Evolutionary conservation across 2,888 invertebrate species (phyloP), one percentile per base, ranked within the genome.

Genomic region (Pristionchus exspectatus): DNA sequence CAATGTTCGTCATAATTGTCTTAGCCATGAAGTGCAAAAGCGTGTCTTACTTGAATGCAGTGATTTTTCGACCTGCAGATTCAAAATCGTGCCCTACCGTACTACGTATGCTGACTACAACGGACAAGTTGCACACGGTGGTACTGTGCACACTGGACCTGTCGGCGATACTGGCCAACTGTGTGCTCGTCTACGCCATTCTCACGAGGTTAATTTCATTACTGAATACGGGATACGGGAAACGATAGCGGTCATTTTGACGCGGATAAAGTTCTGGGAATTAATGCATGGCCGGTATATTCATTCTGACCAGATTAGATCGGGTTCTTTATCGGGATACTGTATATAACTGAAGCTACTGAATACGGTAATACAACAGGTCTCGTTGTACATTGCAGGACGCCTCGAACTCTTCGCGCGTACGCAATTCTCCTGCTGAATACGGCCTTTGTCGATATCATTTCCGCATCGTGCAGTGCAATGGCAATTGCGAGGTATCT

Each of bases 111-210:
- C 69, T 72, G 30, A 72, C 69, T 7, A 72, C 33, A 4, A 72
- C 30, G 14, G 69, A 72, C 33, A 30, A 27, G 16, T 16, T 72
- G 30, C 69, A 72, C 27, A 72, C 69, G 30, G 4, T 72, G 14
- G 69, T 72, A 5, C 30, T 72, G 33, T 72, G 69, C 30, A 72
- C 69, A 72, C 69, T 72, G 33, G 69, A 72, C 27, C 69, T 72
- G 0, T 72, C 69, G 1, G 69, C 69, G 2, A 18, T 72, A 33
- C 30, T 33, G 16, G 69, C 69, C 16, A 72, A 72, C 18, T 30
- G 12, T 12, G 33, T 72, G 16, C 69, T 72, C 30, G 33, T 72
- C 10, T 72, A 72, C 30, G 69, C 69, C 14, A 72, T 72, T 30
- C 16, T 72, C 16, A 72, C 69, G 5, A 72, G 69, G 69, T 72